Conservation (phyloP, 2,797 vertebrate genomes). For the Rhabdophis nuchalis region DNA sequence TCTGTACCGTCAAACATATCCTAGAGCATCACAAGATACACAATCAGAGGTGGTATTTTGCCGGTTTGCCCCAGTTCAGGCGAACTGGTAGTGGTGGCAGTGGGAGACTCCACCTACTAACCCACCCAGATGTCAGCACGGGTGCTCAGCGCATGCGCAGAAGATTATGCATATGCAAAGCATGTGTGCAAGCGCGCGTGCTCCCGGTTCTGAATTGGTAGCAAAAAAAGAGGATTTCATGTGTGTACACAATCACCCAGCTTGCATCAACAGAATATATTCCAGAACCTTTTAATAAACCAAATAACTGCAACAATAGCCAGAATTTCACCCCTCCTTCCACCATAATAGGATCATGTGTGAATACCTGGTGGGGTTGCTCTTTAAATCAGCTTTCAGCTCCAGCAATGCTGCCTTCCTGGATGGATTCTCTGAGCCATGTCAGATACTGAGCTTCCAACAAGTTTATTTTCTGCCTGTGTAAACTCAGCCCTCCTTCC, state of each 20-base stretch:
- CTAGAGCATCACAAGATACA: not conserved
- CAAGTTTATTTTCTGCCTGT: not conserved
- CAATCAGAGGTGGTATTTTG: too few species aligned
- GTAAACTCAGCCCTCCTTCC: slow-evolving; percentile 1
- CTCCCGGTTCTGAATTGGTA: too few species aligned
- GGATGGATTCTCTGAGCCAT: not conserved
- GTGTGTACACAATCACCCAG: too few species aligned
- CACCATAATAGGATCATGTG: not conserved
- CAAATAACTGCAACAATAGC: not conserved
- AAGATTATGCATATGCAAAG: too few species aligned
- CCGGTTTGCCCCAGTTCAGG: too few species aligned
- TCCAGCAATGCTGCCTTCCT: not conserved
- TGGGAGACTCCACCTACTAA: too few species aligned
- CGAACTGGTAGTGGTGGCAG: too few species aligned
- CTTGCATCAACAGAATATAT: not conserved
- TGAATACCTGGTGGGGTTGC: not conserved
- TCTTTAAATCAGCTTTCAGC: not conserved
- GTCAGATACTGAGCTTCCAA: not conserved
- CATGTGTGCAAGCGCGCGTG: too few species aligned
- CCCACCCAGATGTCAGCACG: too few species aligned
- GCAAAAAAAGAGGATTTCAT: too few species aligned
- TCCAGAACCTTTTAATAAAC: not conserved
- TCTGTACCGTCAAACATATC: too few species aligned
- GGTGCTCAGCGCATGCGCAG: too few species aligned
- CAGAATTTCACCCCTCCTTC: not conserved